These are phyloP conservation scores for Drosophila lini DNA, from an alignment of 1,140 invertebrate species.

Conservation along the genomic window DNA sequence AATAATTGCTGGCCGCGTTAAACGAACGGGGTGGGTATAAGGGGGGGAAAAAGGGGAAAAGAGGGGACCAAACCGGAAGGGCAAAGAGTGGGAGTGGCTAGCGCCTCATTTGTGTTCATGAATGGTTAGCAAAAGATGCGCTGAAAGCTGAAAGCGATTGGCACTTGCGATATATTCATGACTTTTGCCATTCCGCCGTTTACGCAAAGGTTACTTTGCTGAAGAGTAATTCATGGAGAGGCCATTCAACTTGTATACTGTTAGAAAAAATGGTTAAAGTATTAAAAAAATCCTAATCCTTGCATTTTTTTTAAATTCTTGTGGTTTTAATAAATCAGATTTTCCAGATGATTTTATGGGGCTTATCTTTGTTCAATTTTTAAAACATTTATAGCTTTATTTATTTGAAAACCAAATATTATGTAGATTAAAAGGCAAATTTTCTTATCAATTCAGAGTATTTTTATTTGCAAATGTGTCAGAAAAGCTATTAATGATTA, in stretches of 20 bases:
- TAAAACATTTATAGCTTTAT: neutral
- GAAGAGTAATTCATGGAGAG: neutral
- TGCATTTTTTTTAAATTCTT: neutral
- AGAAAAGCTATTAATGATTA: constrained; percentile 4
- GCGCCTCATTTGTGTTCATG: constrained; percentile 27
- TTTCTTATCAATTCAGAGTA: neutral
- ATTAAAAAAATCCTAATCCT: neutral
- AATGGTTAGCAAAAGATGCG: constrained; percentile 27
- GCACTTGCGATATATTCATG: constrained; percentile 23
- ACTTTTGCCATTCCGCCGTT: neutral
- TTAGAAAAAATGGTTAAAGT: neutral
- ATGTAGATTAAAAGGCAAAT: neutral
- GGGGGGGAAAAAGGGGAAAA: neutral
- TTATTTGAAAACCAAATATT: neutral
- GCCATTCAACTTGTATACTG: constrained; percentile 5
- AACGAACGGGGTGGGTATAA: constrained; percentile 7
- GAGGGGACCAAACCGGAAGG: neutral
- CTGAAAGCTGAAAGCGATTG: constrained; percentile 28
- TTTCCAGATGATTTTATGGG: neutral
- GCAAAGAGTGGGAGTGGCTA: constrained; percentile 4
- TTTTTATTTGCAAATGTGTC: constrained; percentile 11
- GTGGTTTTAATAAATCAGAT: neutral
- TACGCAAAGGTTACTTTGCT: constrained; percentile 1
- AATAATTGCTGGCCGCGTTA: constrained; percentile 71
- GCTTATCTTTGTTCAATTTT: neutral